Conservation (phyloP, 1,140 invertebrate species). For the Hypothenemus hampei region DNA sequence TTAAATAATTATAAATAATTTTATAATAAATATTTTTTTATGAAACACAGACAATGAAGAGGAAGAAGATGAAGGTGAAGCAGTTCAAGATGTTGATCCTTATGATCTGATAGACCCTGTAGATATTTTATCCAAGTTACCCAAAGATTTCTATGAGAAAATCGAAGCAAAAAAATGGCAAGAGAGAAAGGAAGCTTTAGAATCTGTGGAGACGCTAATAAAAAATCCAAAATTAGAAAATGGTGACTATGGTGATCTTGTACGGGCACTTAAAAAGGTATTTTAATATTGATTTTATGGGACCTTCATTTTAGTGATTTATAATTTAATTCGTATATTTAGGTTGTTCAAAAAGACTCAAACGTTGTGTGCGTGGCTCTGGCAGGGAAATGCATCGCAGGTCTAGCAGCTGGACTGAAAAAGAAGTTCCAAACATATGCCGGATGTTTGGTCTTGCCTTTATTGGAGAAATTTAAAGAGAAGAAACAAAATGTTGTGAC, state of each 20-base stretch:
- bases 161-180: conserved; percentile 97
- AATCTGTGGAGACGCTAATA: conserved; percentile 71
- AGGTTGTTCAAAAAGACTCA: conserved; percentile 86
- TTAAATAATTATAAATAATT: not conserved
- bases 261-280: conserved; percentile 86
- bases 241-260: conserved; percentile 89
- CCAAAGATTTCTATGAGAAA: conserved; percentile 95
- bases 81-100: conserved; percentile 74
- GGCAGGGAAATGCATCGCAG: conserved; percentile 78
- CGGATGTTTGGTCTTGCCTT: conserved; percentile 66
- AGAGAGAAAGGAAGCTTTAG: conserved; percentile 88
- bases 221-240: conserved; percentile 80
- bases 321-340: no score
- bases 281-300: no score
- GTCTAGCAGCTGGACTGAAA: conserved; percentile 80
- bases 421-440: conserved; percentile 86
- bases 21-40: not conserved
- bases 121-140: conserved; percentile 87
- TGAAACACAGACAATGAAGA: conserved; percentile 10
- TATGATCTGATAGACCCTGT: conserved; percentile 88
- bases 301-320: conserved; percentile 28
- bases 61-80: conserved; percentile 42
- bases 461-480: conserved; percentile 96
- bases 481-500: conserved; percentile 90
- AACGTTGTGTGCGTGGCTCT: conserved; percentile 91